A percentile compares a stretch with the other conserved stretches of the same genome.
These are phyloP conservation scores for Brienomyrus longianalis DNA, from an alignment of 2,113 vertebrate genomes.

Conservation along the genomic window DNA sequence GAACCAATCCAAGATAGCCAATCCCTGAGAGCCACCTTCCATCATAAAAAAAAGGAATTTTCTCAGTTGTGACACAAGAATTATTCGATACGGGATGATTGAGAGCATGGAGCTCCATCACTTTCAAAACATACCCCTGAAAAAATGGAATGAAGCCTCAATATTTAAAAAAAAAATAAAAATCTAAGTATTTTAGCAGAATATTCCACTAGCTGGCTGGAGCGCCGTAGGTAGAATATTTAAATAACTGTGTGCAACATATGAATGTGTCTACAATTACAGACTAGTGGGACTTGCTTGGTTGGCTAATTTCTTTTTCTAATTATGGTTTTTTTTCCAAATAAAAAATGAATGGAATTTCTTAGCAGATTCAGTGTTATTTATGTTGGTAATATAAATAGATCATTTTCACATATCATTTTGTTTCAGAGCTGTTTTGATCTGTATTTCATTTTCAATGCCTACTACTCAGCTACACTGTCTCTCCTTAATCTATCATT, in stretches of 20 bases:
- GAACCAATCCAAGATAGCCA: background rate
- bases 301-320: background rate
- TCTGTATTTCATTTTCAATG: background rate
- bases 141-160: conserved; percentile 12
- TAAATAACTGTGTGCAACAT: background rate
- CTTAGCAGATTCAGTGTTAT: background rate
- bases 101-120: background rate
- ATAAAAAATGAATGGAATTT: background rate
- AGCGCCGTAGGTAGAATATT: background rate
- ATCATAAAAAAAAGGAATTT: conserved; percentile 7
- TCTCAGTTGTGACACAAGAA: conserved; percentile 11
- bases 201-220: background rate
- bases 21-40: background rate
- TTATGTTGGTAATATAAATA: background rate
- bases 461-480: background rate
- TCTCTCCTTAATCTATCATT: background rate
- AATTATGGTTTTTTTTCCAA: background rate
- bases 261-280: background rate
- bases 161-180: conserved; percentile 6
- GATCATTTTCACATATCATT: background rate
- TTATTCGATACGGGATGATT: conserved; percentile 7
- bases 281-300: background rate
- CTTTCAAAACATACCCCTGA: background rate
- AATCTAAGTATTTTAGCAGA: conserved; percentile 23
- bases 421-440: background rate